Base-by-base conservation (phyloP, 1,140 invertebrate species). In the Bursaphelenchus mucronatus region DNA sequence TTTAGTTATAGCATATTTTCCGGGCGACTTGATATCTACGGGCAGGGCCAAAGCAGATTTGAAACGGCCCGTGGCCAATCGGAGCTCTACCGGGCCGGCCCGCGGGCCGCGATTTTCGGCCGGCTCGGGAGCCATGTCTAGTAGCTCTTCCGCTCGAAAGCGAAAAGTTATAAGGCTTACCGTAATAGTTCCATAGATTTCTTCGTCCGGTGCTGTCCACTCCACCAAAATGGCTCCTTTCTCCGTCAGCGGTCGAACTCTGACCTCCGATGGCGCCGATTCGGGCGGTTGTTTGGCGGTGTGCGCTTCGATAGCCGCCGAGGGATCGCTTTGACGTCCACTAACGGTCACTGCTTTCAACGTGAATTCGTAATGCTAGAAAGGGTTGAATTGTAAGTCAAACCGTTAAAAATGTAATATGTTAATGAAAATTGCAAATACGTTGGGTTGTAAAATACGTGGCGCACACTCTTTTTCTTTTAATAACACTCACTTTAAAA, bases 211-310 rank as follows among this genome's bases (percentile, higher is more conserved):
- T 81, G 92, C 91, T 78, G 93, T 89, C 94, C 94, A 98, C 77
- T 94, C 90, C 75, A 98, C 92, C 0, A 89, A 88, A 87, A 97
- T 91, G 15, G 92, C 96, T 78, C 88, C 50, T 43, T 44, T 21
- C 57, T 45, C 50, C 55, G 91, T 95, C 49, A 96, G 86, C 13
- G 93, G 90, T 55, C 91, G 86, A 47, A 92, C 92, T 85, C 90
- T 88, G 13, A 97, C 90, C 83, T 94, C 93, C 63, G 89, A 85
- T 41, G 94, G 94, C 55, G 94, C 90, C 76, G 90, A 91, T 78
- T 92, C 92, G 52, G 94, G 93, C 86, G 91, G 92, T 90, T 88
- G 95, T 92, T 79, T 92, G 91, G 52, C 93, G 1, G 75, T 97
- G 61, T 91, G 94, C 72, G 94, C 89, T 71, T 90, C 87, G 15